A percentile compares a stretch with the other conserved stretches of the same genome.
These are phyloP conservation scores for Ictidomys tridecemlineatus DNA, from an alignment of 2,113 vertebrate species.

Conservation along the genomic window DNA sequence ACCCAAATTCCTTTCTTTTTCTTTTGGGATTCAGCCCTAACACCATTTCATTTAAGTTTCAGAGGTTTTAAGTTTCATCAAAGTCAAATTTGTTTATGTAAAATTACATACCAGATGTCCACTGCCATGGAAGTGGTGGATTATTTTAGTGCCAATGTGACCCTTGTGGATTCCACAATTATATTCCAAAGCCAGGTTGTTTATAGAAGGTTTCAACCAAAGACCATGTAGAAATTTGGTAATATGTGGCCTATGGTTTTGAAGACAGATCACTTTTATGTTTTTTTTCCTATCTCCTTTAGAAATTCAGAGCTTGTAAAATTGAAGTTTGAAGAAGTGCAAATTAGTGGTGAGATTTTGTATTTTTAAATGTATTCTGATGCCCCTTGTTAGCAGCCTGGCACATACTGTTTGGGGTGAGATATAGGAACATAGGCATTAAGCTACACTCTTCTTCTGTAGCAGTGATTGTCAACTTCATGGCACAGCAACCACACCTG, in stretches of 20 bases:
- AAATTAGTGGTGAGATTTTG: slow-evolving; percentile 71
- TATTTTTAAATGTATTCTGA: slow-evolving; percentile 3
- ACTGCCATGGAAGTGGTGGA: slow-evolving; percentile 70
- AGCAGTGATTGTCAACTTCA: neutral
- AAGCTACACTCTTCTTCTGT: neutral
- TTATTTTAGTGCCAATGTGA: slow-evolving; percentile 84
- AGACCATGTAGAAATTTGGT: slow-evolving; percentile 81
- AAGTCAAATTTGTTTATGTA: slow-evolving; percentile 87
- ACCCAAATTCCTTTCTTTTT: slow-evolving; percentile 69
- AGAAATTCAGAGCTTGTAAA: slow-evolving; percentile 76
- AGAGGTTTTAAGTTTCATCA: slow-evolving; percentile 86
- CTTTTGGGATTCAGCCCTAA: slow-evolving; percentile 75
- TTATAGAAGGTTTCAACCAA: slow-evolving; percentile 83
- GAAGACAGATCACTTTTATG: slow-evolving; percentile 74
- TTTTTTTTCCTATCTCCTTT: slow-evolving; percentile 58
- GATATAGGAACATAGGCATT: neutral
- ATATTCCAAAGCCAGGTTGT: slow-evolving; percentile 82
- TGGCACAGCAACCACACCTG: rapidly evolving
- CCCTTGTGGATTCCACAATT: slow-evolving; percentile 85
- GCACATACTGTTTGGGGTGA: neutral
- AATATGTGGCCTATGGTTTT: slow-evolving; percentile 54
- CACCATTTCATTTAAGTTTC: slow-evolving; percentile 85
- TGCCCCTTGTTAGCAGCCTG: neutral
- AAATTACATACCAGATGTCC: slow-evolving; percentile 86
- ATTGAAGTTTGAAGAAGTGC: slow-evolving; percentile 79